Conservation (phyloP, 64 coral and sea anemone genomes). For the Porites lutea region DNA sequence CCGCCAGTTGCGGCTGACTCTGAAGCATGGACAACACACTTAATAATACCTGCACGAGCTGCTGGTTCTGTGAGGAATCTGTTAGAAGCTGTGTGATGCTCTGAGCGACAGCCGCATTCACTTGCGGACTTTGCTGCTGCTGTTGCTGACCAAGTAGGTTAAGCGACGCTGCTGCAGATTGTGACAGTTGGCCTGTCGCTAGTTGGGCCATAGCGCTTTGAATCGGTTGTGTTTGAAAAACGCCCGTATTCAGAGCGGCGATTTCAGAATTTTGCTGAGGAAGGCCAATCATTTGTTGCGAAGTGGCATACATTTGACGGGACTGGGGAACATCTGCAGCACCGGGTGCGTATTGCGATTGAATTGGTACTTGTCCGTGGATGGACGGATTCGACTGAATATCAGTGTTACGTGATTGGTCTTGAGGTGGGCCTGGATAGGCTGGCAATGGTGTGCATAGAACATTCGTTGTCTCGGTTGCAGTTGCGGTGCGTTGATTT, state of each 20-base stretch:
- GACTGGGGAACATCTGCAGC: neutral
- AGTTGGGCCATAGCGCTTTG: neutral
- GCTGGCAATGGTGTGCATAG: neutral
- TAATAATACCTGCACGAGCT: constrained; percentile 57
- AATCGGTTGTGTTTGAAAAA: neutral
- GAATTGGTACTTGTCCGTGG: neutral
- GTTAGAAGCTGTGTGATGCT: constrained; percentile 33
- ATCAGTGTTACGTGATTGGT: neutral
- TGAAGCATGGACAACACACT: constrained; percentile 26
- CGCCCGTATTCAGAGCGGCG: neutral
- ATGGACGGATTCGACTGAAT: neutral
- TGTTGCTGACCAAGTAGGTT: neutral
- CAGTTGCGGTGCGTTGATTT: neutral
- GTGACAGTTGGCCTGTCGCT: neutral
- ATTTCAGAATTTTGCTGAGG: neutral
- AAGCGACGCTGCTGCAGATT: neutral
- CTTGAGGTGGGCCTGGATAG: neutral
- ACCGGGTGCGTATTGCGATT: neutral
- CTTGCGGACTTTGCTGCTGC: constrained; percentile 31
- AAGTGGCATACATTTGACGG: neutral
- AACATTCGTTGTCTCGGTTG: constrained; percentile 1
- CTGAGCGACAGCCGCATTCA: neutral
- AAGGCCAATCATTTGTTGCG: neutral
- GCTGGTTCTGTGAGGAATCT: constrained; percentile 62
- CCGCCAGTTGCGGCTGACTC: constrained; percentile 65